phyloP scores from a whole-genome alignment of 2,113 vertebrate genomes.

The Neolamprologus hecqui region DNA sequence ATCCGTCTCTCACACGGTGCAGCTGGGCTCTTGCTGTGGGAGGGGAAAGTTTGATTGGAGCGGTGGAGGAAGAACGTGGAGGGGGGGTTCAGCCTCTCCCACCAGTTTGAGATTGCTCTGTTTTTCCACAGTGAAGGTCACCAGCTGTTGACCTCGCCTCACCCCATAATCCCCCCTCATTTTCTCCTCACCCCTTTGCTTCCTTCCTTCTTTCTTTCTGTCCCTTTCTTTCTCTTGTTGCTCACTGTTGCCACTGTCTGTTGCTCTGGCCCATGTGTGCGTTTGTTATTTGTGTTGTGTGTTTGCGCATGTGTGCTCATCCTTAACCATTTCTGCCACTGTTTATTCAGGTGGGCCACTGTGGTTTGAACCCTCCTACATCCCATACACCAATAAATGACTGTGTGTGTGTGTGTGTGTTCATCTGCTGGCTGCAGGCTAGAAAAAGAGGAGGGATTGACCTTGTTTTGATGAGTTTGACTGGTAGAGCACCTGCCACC shows the following conservation, averaged over 20 bases:
- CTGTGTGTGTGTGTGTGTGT: not conserved
- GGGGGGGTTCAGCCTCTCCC: slow-evolving; percentile 55
- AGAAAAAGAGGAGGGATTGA: slow-evolving; percentile 27
- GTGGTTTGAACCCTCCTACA: slow-evolving; percentile 38
- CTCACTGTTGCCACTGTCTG: slow-evolving; percentile 59
- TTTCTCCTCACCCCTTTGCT: not conserved
- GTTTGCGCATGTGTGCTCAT: slow-evolving; percentile 45
- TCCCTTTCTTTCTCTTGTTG: not conserved
- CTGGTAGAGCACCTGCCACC: slow-evolving; percentile 41
- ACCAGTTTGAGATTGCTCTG: slow-evolving; percentile 58
- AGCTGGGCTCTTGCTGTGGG: slow-evolving; percentile 51
- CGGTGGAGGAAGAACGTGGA: slow-evolving; percentile 15
- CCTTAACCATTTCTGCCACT: slow-evolving; percentile 65
- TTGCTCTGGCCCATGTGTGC: slow-evolving; percentile 23
- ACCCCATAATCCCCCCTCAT: slow-evolving; percentile 12
- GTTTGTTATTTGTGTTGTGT: slow-evolving; percentile 22
- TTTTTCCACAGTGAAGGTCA: slow-evolving; percentile 70
- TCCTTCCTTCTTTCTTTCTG: not conserved
- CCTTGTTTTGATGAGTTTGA: slow-evolving; percentile 53
- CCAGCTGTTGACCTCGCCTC: slow-evolving; percentile 72
- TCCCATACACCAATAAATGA: slow-evolving; percentile 12
- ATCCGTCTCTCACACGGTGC: slow-evolving; percentile 25
- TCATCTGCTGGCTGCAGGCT: slow-evolving; percentile 17
- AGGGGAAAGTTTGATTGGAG: slow-evolving; percentile 12
- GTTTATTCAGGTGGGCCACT: slow-evolving; percentile 76